Evolutionary conservation across 2,888 invertebrate genomes (phyloP), one percentile per base, ranked within the genome.

Genomic region (Criorhina ranunculi): DNA sequence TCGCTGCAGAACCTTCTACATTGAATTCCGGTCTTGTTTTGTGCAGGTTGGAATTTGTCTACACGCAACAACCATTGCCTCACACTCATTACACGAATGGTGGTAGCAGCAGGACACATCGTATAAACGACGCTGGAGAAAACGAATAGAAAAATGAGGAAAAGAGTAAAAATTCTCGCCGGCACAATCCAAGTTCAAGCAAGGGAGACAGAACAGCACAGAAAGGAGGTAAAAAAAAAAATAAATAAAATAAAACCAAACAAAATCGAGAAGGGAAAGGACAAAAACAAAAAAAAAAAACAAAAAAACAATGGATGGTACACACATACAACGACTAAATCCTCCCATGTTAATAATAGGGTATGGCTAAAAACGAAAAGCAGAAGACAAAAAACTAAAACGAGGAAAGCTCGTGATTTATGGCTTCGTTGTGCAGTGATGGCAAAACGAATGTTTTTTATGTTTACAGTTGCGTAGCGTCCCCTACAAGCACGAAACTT

Each of bases 21-120:
- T 19, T 19, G 33, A 64, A 73, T 46, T 73, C 62, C 42, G 62
- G 53, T 73, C 53, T 62, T 73, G 33, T 64, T 73, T 53, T 64
- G 42, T 40, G 51, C 72, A 35, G 42, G 72, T 42, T 62, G 60
- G 42, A 46, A 72, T 72, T 72, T 72, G 19, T 64, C 44, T 55
- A 73, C 51, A 51, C 42, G 42, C 44, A 53, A 33, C 51, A 42
- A 37, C 53, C 53, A 59, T 49, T 53, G 40, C 51, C 53, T 72
- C 62, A 33, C 15, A 24, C 42, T 53, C n/a, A 53, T 73, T 44
- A 64, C 53, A 55, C 24, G 35, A 73, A 73, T 35, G 53, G 60
- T 51, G 72, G 73, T 62, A 53, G 60, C 12, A 44, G 19, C 42
- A 55, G 40, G 15, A 42, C 17, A 35, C 62, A 72, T 73, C 40